phyloP scores from a whole-genome alignment of 2,888 invertebrate species.

The Schrankia costaestrigalis region DNA sequence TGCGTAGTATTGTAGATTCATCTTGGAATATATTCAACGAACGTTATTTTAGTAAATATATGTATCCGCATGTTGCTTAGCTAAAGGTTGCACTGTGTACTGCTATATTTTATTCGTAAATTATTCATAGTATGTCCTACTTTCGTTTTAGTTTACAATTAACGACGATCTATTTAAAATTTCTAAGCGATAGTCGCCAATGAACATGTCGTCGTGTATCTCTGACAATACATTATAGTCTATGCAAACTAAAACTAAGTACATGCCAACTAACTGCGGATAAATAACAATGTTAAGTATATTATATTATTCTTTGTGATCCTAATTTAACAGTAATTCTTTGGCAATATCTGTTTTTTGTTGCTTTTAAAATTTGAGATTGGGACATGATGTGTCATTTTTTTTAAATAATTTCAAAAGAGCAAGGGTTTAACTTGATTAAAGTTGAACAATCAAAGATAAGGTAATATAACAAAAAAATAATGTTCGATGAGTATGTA shows the following conservation, averaged over 20 bases:
- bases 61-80: constrained; percentile 1
- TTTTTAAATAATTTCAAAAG: no score
- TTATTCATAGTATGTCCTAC: constrained; percentile 12
- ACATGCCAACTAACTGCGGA: no score
- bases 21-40: constrained; percentile 34
- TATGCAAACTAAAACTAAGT: no score
- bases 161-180: constrained; percentile 14
- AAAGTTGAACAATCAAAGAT: no score
- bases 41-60: constrained; percentile 15
- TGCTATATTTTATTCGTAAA: constrained; percentile 10
- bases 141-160: constrained; percentile 16
- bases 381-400: not conserved
- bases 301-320: no score
- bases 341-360: not conserved
- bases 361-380: not conserved
- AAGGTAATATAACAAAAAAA: no score
- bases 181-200: constrained; percentile 13
- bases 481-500: constrained; percentile 48
- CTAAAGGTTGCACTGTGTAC: constrained; percentile 3
- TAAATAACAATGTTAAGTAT: no score
- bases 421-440: no score
- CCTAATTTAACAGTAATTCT: no score
- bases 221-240: no score
- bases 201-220: no score
- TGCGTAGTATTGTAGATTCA: constrained; percentile 37